Evolutionary conservation across 92 coral and sea anemone genomes (phyloP).

Genomic region (Anthopleura xanthogrammica): DNA sequence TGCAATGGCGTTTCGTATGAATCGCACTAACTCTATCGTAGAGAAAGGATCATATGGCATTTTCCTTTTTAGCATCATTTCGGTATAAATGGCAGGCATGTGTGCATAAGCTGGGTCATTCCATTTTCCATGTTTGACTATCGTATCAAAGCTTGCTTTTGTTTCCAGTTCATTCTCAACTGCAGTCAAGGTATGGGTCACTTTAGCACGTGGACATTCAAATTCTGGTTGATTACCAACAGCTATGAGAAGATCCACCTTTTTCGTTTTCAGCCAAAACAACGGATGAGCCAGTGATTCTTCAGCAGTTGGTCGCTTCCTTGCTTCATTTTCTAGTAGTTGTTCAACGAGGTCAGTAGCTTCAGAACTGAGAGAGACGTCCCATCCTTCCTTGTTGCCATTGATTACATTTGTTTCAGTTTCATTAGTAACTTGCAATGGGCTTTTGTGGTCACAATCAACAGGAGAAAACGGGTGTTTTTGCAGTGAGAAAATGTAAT

Average conservation of each 20-base stretch:
- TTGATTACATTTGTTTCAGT: background rate
- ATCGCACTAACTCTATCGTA: too few species aligned
- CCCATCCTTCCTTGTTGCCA: background rate
- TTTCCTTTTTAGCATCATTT: too few species aligned
- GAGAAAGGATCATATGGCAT: too few species aligned
- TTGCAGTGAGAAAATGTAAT: constrained; percentile 22
- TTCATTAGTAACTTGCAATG: background rate
- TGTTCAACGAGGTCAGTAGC: constrained; percentile 19
- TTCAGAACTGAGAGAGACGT: constrained; percentile 1
- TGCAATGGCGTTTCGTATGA: too few species aligned
- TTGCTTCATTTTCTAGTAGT: background rate
- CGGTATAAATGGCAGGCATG: too few species aligned
- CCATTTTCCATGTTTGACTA: too few species aligned
- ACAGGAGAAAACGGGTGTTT: constrained; percentile 21
- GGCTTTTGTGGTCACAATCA: background rate
- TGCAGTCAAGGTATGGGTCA: too few species aligned
- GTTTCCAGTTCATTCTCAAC: background rate
- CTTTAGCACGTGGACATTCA: too few species aligned
- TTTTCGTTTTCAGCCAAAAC: constrained; percentile 49
- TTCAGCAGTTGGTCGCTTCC: constrained; percentile 32
- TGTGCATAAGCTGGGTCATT: too few species aligned
- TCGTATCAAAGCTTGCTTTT: too few species aligned
- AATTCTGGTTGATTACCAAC: too few species aligned
- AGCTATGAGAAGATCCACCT: constrained; percentile 36
- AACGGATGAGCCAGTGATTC: constrained; percentile 32